Percentiles rank a stretch among this genome's conserved stretches.
Conservation (phyloP, 1,140 invertebrate species). For the Octopus bimaculoides region DNA sequence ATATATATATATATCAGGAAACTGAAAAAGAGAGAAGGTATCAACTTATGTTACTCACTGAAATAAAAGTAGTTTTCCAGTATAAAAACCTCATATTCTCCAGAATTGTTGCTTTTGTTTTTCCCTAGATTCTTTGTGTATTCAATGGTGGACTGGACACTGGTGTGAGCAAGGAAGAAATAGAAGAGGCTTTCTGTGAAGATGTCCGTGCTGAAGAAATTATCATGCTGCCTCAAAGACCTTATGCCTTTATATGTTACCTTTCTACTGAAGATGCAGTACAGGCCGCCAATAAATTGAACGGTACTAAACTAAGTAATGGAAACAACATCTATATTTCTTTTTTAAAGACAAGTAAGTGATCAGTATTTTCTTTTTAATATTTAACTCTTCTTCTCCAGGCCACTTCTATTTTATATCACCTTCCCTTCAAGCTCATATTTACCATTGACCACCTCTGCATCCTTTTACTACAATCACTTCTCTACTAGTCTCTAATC, state of each 20-base stretch:
- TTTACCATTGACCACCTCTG: too few relatives aligned
- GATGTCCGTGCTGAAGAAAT: constrained; percentile 63
- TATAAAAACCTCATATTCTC: not conserved
- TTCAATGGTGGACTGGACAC: constrained; percentile 76
- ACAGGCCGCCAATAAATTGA: constrained; percentile 60
- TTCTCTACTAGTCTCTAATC: too few relatives aligned
- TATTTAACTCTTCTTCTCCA: not conserved
- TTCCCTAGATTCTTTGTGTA: constrained; percentile 63
- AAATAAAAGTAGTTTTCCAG: not conserved
- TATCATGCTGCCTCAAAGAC: constrained; percentile 70
- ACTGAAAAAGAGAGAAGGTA: too few relatives aligned
- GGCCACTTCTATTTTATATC: not conserved
- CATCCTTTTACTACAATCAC: too few relatives aligned
- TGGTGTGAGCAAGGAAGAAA: constrained; percentile 66
- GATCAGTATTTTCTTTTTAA: not conserved
- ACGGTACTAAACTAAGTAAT: constrained; percentile 49
- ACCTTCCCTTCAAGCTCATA: not conserved
- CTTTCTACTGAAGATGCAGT: constrained; percentile 57
- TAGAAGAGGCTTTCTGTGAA: constrained; percentile 61
- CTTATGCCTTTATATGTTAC: constrained; percentile 73
- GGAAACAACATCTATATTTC: constrained; percentile 21
- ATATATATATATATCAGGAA: too few relatives aligned
- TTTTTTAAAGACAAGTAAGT: not conserved
- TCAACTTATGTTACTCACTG: not conserved
- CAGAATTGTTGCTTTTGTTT: not conserved